Evolutionary conservation across 2,888 invertebrate genomes (phyloP), one percentile per base, ranked within the genome.

Genomic region (Apoda limacodes): DNA sequence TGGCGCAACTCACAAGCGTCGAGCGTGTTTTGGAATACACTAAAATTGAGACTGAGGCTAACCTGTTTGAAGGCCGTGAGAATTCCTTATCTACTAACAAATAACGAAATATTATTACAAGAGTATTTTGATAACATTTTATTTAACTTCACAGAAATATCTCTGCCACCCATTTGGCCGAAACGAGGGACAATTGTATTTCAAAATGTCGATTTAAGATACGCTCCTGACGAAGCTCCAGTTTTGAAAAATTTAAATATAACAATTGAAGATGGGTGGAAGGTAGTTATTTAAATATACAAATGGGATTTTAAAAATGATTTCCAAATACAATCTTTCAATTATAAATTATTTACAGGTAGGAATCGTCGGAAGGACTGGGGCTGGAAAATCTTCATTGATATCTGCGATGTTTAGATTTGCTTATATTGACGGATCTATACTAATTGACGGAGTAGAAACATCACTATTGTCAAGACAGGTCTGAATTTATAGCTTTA

Each of bases 11-110:
- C 57, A 89, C 88, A 58, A 88, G 89, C 3, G 94, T 95, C 0
- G 95, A 95, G 70, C 80, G 95, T 43, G 87, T 95, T 0, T 60
- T 93, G 6, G 92, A 94, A 53, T 95, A 95, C 63, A 85, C 88
- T 1, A 71, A 82, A 12, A 72, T 95, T n/a, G 72, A 84, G 2
- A 74, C 82, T 0, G 88, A 89, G 46, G 55, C 68, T 4, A 83
- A 86, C 48, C 75, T 85, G 3, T 65, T 66, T 30, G 47, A 65
- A 48, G 70, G 70, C 48, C 43, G 70, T 71, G 9, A 60, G 70
- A 62, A 33, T n/a, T 13, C 11, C 21, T 27, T 25, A 30, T 13
- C 25, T 6, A 7, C 7, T 22, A 3, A 9, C 6, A 9, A n/a
- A n/a, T n/a, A n/a, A n/a, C n/a, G n/a, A n/a, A n/a, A n/a, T n/a